Conservation (phyloP, 2,888 invertebrate genomes). For the Prosapia bicincta region DNA sequence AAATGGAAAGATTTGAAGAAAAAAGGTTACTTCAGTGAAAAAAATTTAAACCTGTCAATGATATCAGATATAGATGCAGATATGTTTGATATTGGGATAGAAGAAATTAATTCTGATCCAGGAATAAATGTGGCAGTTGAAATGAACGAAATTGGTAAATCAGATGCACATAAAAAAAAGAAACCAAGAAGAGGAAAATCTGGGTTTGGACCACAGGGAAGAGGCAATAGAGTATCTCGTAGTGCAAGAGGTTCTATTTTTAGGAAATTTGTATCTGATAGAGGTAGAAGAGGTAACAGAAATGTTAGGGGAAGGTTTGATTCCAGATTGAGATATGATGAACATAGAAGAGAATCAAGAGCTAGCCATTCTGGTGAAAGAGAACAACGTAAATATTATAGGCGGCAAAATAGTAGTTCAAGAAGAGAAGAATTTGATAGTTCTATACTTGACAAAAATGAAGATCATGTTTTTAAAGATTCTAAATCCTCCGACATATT, state of each 20-base stretch:
- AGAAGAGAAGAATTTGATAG: neutral
- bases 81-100: conserved; percentile 21
- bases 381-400: neutral
- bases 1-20: neutral
- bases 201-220: neutral
- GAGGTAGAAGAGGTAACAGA: neutral
- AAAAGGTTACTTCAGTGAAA: neutral
- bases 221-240: neutral
- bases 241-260: neutral
- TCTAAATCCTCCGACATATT: neutral
- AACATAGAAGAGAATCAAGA: neutral
- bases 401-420: neutral
- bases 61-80: conserved; percentile 11
- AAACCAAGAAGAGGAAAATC: neutral
- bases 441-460: neutral
- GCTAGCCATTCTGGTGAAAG: neutral
- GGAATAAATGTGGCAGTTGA: neutral
- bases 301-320: neutral
- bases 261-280: neutral
- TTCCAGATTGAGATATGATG: neutral
- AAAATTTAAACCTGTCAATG: neutral
- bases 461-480: neutral
- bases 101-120: neutral
- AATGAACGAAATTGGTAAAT: neutral
- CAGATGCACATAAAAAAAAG: neutral